Base-by-base conservation (phyloP, 1,140 invertebrate species). In the Brachionus sp. region DNA sequence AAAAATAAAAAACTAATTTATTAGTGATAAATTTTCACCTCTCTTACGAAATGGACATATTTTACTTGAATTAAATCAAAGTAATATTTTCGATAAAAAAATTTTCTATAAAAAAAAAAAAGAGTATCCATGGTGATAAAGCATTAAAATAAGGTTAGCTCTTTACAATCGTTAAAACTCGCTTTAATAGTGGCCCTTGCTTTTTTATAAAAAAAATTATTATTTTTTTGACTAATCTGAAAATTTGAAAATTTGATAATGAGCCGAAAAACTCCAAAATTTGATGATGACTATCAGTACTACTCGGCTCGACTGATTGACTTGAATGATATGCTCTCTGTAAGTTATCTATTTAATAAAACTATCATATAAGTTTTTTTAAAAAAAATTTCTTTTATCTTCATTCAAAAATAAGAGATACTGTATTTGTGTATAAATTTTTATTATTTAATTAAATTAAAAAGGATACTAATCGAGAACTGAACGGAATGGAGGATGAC, bases 41-140 rank as follows among this genome's bases (percentile, higher is more conserved):
- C 62, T 66, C 62, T 66, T 66, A 66, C 62, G n/a, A 66, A 66
- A 66, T 66, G 62, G 62, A 35, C 62, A 66, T 66, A 66, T 66
- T 66, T 66, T 35, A 33, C n/a, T 66, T 23, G 5, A 53, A 19
- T 33, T 33, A 66, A 66, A 12, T 66, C 23, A 66, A 33, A 33
- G 13, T 23, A 33, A 33, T 0, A 33, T 10, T 66, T 66, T 29
- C 62, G 62, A 66, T 66, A 66, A 66, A 66, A 66, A 66, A 66
- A 66, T 66, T 33, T 33, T 33, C 25, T 13, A 66, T 13, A 33
- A 33, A 66, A 62, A 29, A 33, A 33, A 66, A 33, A 29, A 33
- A 66, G 25, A 66, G 62, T 66, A 66, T 66, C 62, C 62, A 66
- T 66, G 62, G 62, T 5, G 62, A 66, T 66, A 33, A 12, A 66